Evolutionary conservation across 1,140 invertebrate genomes (phyloP).

Genomic region (Homarus americanus): DNA sequence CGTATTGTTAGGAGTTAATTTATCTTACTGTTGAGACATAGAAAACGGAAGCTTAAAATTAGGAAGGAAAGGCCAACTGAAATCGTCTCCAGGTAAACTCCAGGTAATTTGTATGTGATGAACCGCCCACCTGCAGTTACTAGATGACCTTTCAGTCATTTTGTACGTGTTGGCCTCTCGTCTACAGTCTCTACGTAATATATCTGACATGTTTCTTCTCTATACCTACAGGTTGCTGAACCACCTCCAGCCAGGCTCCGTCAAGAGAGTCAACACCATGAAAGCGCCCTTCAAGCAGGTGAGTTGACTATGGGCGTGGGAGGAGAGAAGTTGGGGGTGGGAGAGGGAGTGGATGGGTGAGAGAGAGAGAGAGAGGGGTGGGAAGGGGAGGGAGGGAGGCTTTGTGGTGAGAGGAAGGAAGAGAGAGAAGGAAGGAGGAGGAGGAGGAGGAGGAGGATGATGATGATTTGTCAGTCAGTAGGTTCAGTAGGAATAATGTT

Average conservation of each 20-base stretch:
- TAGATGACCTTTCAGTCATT: no score
- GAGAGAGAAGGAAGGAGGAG: background rate
- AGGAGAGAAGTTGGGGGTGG: background rate
- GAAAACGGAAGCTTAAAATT: no score
- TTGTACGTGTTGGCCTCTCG: no score
- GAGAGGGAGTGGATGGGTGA: background rate
- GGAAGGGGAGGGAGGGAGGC: background rate
- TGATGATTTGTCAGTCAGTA: background rate
- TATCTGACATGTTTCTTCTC: conserved; percentile 34
- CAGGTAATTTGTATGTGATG: no score
- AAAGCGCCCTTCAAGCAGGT: conserved; percentile 80
- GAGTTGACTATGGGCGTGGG: conserved; percentile 44
- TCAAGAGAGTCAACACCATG: conserved; percentile 79
- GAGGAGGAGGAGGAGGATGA: background rate
- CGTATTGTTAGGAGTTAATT: no score
- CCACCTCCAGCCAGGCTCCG: conserved; percentile 77
- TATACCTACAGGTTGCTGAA: conserved; percentile 78
- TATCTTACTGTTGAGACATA: no score
- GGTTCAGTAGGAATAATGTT: background rate
- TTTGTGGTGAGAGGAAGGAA: background rate
- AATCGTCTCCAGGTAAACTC: no score
- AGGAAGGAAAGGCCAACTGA: no score
- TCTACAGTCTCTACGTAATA: no score
- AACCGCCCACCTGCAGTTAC: no score
- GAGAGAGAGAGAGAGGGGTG: background rate